Evolutionary conservation across 2,113 vertebrate genomes (phyloP).

Genomic region (Artemisiospiza belli): DNA sequence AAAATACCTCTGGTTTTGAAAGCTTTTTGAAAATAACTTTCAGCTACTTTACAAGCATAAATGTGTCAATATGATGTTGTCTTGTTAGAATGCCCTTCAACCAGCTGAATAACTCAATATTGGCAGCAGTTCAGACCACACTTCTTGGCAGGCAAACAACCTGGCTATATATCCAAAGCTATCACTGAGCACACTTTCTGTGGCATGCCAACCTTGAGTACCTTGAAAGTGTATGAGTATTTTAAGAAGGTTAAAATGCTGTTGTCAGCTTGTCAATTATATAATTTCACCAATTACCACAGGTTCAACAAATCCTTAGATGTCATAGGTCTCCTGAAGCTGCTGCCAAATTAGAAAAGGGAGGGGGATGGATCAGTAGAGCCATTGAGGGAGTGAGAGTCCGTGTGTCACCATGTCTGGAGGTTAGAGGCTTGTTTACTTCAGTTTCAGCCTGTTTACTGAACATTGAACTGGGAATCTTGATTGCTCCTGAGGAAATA

Average conservation of each 20-base stretch:
- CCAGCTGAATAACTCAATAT: not conserved
- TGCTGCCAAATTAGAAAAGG: not conserved
- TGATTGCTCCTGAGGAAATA: not conserved
- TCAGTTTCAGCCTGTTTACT: not conserved
- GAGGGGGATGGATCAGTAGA: not conserved
- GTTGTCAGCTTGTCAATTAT: not conserved
- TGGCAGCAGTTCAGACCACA: constrained; percentile 27
- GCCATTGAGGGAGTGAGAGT: not conserved
- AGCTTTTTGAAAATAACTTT: not conserved
- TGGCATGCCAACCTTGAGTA: not conserved
- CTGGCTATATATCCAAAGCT: not conserved
- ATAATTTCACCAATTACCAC: not conserved
- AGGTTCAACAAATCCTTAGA: not conserved
- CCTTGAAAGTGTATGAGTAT: not conserved
- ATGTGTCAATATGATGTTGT: not conserved
- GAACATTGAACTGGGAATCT: not conserved
- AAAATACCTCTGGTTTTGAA: not conserved
- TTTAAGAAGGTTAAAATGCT: constrained; percentile 2
- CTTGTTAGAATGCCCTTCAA: constrained; percentile 1
- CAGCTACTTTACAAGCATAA: not conserved
- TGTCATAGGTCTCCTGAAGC: not conserved
- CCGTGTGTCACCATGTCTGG: not conserved
- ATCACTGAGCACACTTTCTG: not conserved
- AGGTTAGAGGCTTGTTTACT: not conserved
- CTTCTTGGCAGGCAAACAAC: not conserved